These are phyloP conservation scores for Proteles cristata DNA, from an alignment of 2,113 vertebrate genomes.

Conservation along the genomic window DNA sequence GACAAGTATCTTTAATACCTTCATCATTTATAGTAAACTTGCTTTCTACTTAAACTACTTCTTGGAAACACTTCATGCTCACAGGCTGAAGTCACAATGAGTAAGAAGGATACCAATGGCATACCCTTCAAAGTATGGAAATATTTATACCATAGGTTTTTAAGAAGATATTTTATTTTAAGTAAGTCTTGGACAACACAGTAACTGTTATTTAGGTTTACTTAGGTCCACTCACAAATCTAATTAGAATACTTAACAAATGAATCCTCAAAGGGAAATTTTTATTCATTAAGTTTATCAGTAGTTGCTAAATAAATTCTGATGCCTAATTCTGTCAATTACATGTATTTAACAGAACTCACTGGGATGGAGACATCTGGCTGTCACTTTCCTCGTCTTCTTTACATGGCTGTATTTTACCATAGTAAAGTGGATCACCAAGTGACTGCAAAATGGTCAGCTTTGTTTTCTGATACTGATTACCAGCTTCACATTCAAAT, in stretches of 20 bases:
- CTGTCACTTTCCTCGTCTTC: conserved; percentile 91
- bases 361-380: conserved; percentile 94
- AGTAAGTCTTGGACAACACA: neutral
- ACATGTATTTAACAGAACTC: conserved; percentile 79
- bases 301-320: neutral
- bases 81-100: neutral
- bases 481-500: conserved; percentile 97
- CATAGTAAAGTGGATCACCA: conserved; percentile 97
- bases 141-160: neutral
- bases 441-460: conserved; percentile 95
- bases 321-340: neutral
- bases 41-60: neutral
- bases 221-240: neutral
- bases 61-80: neutral
- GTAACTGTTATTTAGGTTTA: conserved; percentile 5
- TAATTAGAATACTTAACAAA: neutral
- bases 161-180: neutral
- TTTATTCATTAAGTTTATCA: neutral
- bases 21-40: neutral
- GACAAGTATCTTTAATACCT: neutral
- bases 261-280: neutral
- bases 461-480: conserved; percentile 95
- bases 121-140: neutral
- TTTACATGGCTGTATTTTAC: conserved; percentile 96
- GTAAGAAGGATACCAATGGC: neutral